phyloP scores from a whole-genome alignment of 2,888 invertebrate genomes.

The Drosophila fungiperda region DNA sequence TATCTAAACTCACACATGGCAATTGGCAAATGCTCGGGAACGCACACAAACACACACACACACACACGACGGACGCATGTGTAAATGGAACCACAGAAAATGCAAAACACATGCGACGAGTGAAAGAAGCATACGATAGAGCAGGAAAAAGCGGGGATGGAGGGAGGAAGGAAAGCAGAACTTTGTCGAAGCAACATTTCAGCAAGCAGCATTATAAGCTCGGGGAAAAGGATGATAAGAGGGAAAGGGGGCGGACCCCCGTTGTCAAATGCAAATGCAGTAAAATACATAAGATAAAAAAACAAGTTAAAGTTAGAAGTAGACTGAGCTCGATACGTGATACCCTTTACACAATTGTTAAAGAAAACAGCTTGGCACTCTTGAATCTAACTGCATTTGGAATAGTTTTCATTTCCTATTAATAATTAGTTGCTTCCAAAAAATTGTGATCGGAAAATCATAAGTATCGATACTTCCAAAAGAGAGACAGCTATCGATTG shows the following conservation, averaged over 20 bases:
- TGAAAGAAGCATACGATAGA: conserved; percentile 10
- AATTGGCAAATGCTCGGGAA: conserved; percentile 47
- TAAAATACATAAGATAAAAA: conserved; percentile 53
- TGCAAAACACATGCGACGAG: conserved; percentile 71
- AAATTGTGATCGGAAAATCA: background rate
- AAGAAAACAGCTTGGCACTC: background rate
- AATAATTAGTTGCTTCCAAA: too few relatives aligned
- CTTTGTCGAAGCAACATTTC: conserved; percentile 51
- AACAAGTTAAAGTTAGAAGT: too few relatives aligned
- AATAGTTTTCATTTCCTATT: background rate
- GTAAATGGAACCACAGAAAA: conserved; percentile 47
- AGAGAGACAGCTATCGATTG: background rate
- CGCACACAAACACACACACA: conserved; percentile 2
- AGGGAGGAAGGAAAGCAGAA: conserved; percentile 16
- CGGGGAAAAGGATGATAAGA: background rate
- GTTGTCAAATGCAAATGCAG: conserved; percentile 56
- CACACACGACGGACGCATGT: conserved; percentile 20
- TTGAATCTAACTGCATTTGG: background rate
- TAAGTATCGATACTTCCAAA: background rate
- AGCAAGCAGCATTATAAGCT: conserved; percentile 19
- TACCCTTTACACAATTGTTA: background rate
- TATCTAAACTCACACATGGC: conserved; percentile 25
- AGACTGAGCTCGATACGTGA: background rate
- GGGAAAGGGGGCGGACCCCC: conserved; percentile 3
- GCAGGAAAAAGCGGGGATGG: background rate